Evolutionary conservation across 1,140 invertebrate species (phyloP), one percentile per base, ranked within the genome.

Genomic region (Saccostrea cuccullata): DNA sequence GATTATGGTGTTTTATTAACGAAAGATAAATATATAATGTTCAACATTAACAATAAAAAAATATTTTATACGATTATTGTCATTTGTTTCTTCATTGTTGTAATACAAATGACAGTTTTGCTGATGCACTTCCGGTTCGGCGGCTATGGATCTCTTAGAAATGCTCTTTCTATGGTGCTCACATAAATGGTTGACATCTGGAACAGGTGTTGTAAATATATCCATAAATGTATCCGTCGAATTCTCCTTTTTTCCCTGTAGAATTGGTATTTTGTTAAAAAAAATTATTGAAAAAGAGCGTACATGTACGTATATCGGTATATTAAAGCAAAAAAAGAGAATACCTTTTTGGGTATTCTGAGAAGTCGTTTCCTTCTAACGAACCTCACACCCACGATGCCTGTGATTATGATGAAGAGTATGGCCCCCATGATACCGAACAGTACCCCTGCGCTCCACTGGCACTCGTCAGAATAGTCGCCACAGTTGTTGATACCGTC

Each of bases 401-500:
- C 82, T 55, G 23, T 55, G 12, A 84, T 26, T 15, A 23, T 56
- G 8, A 55, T 26, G 26, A 77, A 77, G 26, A 77, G 17, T 5
- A 84, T 40, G 55, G 36, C 82, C 20, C 40, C 40, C n/a, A 84
- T 17, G 20, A 84, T 84, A 12, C 47, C 82, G 6, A 84, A 36
- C 20, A 84, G 40, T 12, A 84, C 40, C 8, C 82, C 82, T 8
- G 55, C 82, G 40, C 17, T 84, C 55, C 55, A 55, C 0, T 85
- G 47, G 86, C 77, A 88, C 56, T 88, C 86, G 58, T 89, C 89
- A 8, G 86, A 86, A 11, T 86, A 36, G 82, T 90, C 90, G 0
- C 88, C 90, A 55, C 90, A 90, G 84, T 90, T 87, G 77, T 89
- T 88, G 8, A 23, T 40, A 6, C 88, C 88, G 77, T 90, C 90